Conservation (phyloP, 2,113 vertebrate genomes). For the Orycteropus afer region DNA sequence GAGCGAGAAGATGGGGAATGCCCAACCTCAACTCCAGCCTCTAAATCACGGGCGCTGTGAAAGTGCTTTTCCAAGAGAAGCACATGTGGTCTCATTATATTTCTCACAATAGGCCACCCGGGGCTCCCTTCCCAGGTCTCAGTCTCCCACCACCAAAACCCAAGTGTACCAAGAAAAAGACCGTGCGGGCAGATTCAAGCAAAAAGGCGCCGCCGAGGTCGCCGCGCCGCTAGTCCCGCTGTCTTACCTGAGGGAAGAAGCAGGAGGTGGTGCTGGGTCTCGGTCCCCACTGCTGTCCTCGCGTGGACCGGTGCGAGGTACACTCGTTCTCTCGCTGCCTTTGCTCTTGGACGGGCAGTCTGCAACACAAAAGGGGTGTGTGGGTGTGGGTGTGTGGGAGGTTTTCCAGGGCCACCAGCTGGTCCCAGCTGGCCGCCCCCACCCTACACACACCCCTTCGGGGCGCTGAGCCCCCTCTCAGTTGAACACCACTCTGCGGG, state of each 20-base stretch:
- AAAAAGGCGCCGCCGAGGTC: conserved; percentile 15
- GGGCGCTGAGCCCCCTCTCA: conserved; percentile 54
- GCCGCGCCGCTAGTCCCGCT: conserved; percentile 42
- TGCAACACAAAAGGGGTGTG: conserved; percentile 80
- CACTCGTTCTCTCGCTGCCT: conserved; percentile 72
- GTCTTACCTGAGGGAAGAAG: conserved; percentile 83
- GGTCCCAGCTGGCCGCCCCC: conserved; percentile 73
- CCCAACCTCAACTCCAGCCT: conserved; percentile 69
- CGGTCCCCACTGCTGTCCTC: conserved; percentile 68
- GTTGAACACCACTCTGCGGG: conserved; percentile 57
- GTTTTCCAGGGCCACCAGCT: conserved; percentile 69
- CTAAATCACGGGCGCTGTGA: conserved; percentile 39
- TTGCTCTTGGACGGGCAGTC: conserved; percentile 78
- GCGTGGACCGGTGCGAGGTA: conserved; percentile 53
- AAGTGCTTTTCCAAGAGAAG: conserved; percentile 65
- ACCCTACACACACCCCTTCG: conserved; percentile 73
- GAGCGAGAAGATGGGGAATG: conserved; percentile 73
- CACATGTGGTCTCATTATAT: conserved; percentile 68
- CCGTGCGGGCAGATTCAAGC: not conserved
- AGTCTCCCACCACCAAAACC: not conserved
- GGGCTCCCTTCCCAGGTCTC: conserved; percentile 55
- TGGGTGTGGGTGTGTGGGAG: conserved; percentile 76
- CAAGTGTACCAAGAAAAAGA: not conserved
- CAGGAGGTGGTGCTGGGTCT: conserved; percentile 43
- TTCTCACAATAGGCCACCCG: conserved; percentile 70